These are phyloP conservation scores for Drosophila ficusphila DNA, from an alignment of 1,140 invertebrate genomes.

Conservation along the genomic window DNA sequence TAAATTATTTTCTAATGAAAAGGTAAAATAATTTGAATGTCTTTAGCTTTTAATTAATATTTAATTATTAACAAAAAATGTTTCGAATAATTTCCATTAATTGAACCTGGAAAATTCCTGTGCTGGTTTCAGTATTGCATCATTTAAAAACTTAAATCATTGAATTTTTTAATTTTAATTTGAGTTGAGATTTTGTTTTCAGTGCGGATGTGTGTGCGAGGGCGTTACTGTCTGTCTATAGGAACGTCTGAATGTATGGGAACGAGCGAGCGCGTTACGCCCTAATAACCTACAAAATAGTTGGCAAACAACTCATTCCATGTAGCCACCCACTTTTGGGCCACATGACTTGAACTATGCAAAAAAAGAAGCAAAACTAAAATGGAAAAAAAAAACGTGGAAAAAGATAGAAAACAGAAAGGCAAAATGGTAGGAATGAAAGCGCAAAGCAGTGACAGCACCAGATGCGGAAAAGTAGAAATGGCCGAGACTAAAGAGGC, in stretches of 20 bases:
- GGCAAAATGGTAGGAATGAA: slow-evolving; percentile 67
- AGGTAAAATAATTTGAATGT: too few species aligned
- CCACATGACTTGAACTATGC: slow-evolving; percentile 71
- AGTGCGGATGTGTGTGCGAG: slow-evolving; percentile 27
- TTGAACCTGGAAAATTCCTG: too few species aligned
- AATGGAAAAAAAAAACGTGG: not conserved
- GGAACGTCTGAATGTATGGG: slow-evolving; percentile 37
- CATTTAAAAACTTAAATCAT: not conserved
- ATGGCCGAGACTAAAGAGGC: slow-evolving; percentile 25
- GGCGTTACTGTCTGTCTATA: slow-evolving; percentile 39
- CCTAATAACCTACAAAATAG: slow-evolving; percentile 82
- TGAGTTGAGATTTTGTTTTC: not conserved
- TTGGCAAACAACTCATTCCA: slow-evolving; percentile 68
- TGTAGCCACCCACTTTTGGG: slow-evolving; percentile 17
- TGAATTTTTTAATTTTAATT: not conserved
- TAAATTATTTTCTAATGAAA: too few species aligned
- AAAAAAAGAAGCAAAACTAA: slow-evolving; percentile 40
- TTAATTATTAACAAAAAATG: too few species aligned
- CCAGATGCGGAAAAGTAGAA: slow-evolving; percentile 41
- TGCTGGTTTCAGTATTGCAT: too few species aligned
- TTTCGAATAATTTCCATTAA: too few species aligned
- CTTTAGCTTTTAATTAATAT: too few species aligned
- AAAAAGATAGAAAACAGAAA: slow-evolving; percentile 38
- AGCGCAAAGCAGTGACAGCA: slow-evolving; percentile 45
- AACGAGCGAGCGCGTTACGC: slow-evolving; percentile 59